Conservation (phyloP, 1,140 invertebrate species). For the Zaprionus gabonicus region DNA sequence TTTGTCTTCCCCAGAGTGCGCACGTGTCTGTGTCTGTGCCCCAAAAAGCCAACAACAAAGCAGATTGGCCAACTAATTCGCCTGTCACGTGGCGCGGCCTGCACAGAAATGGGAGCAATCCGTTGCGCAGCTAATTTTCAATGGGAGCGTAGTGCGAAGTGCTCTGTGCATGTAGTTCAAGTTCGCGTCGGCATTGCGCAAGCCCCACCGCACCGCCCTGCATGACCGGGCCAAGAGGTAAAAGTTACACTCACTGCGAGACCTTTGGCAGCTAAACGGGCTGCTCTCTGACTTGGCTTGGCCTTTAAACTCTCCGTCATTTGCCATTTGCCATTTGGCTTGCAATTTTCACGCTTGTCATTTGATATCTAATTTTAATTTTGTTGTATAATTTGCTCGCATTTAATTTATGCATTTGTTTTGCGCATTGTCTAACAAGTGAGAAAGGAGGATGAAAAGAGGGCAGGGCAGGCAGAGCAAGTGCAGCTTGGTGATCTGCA, state of each 20-base stretch:
- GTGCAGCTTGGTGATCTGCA: slow-evolving; percentile 54
- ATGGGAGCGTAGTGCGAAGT: slow-evolving; percentile 36
- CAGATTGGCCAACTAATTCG: slow-evolving; percentile 69
- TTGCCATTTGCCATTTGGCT: slow-evolving; percentile 29
- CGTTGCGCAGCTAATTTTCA: slow-evolving; percentile 63
- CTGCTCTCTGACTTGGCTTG: slow-evolving; percentile 20
- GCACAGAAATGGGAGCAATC: slow-evolving; percentile 71
- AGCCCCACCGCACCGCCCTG: slow-evolving; percentile 12
- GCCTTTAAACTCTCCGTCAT: slow-evolving; percentile 65
- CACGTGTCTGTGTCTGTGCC: slow-evolving; percentile 37
- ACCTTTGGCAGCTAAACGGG: slow-evolving; percentile 19
- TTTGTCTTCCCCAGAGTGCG: slow-evolving; percentile 45
- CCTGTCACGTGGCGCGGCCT: slow-evolving; percentile 72
- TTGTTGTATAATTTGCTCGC: slow-evolving; percentile 19
- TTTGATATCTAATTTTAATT: slow-evolving; percentile 68
- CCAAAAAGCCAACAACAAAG: slow-evolving; percentile 58
- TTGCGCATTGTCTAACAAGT: neutral
- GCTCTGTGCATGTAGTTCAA: slow-evolving; percentile 74
- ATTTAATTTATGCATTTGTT: slow-evolving; percentile 70
- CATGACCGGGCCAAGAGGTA: slow-evolving; percentile 43
- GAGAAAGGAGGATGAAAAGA: neutral
- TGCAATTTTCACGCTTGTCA: slow-evolving; percentile 74
- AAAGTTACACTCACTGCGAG: slow-evolving; percentile 37
- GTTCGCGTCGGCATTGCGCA: slow-evolving; percentile 72
- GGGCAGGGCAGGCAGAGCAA: slow-evolving; percentile 16